These are phyloP conservation scores for Onychomys torridus DNA, from an alignment of 2,797 vertebrate genomes.

Conservation along the genomic window DNA sequence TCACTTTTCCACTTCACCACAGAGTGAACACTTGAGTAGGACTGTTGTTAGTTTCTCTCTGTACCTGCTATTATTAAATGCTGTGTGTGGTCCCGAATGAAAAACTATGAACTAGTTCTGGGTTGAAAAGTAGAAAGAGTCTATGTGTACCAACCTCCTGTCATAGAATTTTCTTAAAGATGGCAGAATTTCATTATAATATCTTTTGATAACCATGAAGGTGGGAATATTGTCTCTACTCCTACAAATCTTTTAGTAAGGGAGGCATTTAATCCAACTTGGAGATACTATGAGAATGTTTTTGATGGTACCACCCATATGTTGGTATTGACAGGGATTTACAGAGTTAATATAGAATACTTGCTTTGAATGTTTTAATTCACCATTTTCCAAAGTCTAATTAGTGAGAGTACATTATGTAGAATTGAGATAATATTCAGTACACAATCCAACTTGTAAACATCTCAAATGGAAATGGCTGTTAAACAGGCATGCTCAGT, in stretches of 20 bases:
- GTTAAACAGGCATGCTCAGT: constrained; percentile 86
- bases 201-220: constrained; percentile 45
- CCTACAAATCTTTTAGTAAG: constrained; percentile 23
- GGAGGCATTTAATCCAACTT: constrained; percentile 70
- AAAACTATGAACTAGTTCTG: background rate
- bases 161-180: background rate
- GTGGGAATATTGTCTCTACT: constrained; percentile 71
- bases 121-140: background rate
- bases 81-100: background rate
- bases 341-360: background rate
- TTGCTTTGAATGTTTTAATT: constrained; percentile 81
- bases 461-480: constrained; percentile 86
- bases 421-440: constrained; percentile 77
- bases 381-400: constrained; percentile 82
- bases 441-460: constrained; percentile 88
- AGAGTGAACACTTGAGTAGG: background rate
- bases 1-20: background rate
- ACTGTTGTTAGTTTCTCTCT: background rate
- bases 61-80: background rate
- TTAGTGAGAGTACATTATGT: constrained; percentile 83
- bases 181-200: background rate
- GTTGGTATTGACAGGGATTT: background rate
- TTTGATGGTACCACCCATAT: constrained; percentile 69
- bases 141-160: background rate
- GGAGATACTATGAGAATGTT: constrained; percentile 65